These are phyloP conservation scores for Acanthornis magna DNA, from an alignment of 2,797 vertebrate species.

Conservation along the genomic window DNA sequence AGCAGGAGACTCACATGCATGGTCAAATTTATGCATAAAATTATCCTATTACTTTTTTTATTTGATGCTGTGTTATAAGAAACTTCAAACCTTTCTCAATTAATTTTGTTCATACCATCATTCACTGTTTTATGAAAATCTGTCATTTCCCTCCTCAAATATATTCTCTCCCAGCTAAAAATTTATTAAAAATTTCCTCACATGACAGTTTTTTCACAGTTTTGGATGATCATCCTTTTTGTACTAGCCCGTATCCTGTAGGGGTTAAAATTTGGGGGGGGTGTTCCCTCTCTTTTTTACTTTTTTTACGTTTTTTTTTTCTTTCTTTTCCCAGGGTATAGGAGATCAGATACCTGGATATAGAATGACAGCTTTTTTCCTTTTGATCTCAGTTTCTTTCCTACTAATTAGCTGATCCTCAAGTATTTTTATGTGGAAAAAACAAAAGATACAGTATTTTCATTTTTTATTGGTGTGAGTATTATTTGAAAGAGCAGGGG, in stretches of 20 bases:
- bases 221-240: neutral
- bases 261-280: neutral
- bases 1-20: neutral
- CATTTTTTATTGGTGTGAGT: neutral
- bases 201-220: neutral
- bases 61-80: neutral
- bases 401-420: neutral
- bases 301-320: fast-evolving
- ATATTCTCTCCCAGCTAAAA: neutral
- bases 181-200: neutral
- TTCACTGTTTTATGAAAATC: neutral
- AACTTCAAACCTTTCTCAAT: neutral
- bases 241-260: neutral
- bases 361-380: neutral
- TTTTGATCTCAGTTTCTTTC: neutral
- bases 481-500: neutral
- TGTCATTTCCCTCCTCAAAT: neutral
- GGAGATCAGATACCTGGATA: neutral
- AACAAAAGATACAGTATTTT: neutral
- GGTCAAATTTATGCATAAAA: neutral
- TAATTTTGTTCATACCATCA: neutral
- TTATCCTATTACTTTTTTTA: neutral
- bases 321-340: fast-evolving
- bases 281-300: fast-evolving
- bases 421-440: neutral